A percentile compares a stretch with the other conserved stretches of the same genome.
Evolutionary conservation across 1,140 invertebrate species (phyloP).

Genomic region (Leptinotarsa texana): DNA sequence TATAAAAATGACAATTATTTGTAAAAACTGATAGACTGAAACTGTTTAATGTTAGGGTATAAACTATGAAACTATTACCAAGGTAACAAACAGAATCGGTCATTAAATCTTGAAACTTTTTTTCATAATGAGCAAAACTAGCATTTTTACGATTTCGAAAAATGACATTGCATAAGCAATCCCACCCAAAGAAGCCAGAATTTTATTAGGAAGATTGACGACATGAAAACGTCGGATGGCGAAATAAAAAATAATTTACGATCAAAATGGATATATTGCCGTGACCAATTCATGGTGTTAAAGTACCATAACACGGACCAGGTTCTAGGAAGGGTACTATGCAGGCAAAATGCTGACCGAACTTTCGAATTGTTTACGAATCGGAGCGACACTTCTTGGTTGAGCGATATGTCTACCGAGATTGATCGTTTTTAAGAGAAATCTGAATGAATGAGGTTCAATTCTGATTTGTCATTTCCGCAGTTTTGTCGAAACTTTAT

Average conservation of each 20-base stretch:
- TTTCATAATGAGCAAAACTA: background rate
- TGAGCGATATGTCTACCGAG: background rate
- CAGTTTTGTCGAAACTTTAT: background rate
- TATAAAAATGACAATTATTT: too few relatives aligned
- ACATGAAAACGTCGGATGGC: constrained; percentile 18
- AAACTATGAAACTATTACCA: too few relatives aligned
- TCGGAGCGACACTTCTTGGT: background rate
- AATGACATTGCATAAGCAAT: background rate
- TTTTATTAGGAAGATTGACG: constrained; percentile 17
- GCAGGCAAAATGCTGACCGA: background rate
- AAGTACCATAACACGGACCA: constrained; percentile 24
- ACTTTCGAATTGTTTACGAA: constrained; percentile 6
- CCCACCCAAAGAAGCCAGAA: constrained; percentile 2
- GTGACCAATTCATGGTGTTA: constrained; percentile 45
- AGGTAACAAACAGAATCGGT: too few relatives aligned
- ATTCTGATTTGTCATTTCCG: background rate
- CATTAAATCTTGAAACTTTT: background rate
- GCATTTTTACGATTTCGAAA: background rate
- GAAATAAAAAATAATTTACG: constrained; percentile 41
- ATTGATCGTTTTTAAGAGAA: background rate
- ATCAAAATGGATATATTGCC: constrained; percentile 33
- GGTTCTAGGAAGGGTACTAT: constrained; percentile 12
- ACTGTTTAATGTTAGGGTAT: too few relatives aligned
- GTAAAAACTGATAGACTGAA: too few relatives aligned
- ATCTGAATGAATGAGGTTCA: background rate